A percentile compares a stretch with the other conserved stretches of the same genome.
Conservation (phyloP, 2,797 vertebrate genomes). For the Pampus argenteus region DNA sequence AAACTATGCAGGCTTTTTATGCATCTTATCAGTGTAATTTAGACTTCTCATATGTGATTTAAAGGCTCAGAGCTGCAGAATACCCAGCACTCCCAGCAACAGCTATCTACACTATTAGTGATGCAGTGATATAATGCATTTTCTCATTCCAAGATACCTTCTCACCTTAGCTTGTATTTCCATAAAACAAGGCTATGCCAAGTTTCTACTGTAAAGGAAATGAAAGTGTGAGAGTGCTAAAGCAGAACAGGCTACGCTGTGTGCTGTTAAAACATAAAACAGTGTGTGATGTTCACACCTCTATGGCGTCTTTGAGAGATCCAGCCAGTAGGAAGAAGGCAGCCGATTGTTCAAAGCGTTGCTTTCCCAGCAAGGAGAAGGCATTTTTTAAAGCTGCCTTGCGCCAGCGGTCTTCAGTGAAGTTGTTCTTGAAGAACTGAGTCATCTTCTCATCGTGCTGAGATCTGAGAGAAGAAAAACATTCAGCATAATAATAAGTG, state of each 20-base stretch:
- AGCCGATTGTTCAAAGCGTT: constrained; percentile 97
- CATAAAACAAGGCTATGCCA: constrained; percentile 28
- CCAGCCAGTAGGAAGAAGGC: constrained; percentile 98
- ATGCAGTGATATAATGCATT: constrained; percentile 2
- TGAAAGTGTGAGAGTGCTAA: constrained; percentile 18
- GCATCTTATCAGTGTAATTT: constrained; percentile 69
- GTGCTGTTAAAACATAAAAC: constrained; percentile 2
- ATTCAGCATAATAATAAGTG: neutral
- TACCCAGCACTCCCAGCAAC: constrained; percentile 29
- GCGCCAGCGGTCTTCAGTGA: constrained; percentile 96
- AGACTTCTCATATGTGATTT: constrained; percentile 48
- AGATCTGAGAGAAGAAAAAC: constrained; percentile 84
- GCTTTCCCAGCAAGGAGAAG: constrained; percentile 97
- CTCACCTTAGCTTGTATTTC: constrained; percentile 12
- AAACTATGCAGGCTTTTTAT: constrained; percentile 52
- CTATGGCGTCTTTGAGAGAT: constrained; percentile 97
- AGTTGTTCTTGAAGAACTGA: constrained; percentile 98
- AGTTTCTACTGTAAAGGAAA: constrained; percentile 29
- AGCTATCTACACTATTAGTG: constrained; percentile 22
- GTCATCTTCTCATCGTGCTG: constrained; percentile 99
- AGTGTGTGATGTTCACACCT: constrained; percentile 83
- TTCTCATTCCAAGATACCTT: constrained; percentile 14
- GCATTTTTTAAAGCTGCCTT: constrained; percentile 98
- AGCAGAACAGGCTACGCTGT: constrained; percentile 17
- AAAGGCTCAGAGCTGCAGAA: constrained; percentile 47